Conservation (phyloP, 2,888 invertebrate species). For the Drosophila antonietae region DNA sequence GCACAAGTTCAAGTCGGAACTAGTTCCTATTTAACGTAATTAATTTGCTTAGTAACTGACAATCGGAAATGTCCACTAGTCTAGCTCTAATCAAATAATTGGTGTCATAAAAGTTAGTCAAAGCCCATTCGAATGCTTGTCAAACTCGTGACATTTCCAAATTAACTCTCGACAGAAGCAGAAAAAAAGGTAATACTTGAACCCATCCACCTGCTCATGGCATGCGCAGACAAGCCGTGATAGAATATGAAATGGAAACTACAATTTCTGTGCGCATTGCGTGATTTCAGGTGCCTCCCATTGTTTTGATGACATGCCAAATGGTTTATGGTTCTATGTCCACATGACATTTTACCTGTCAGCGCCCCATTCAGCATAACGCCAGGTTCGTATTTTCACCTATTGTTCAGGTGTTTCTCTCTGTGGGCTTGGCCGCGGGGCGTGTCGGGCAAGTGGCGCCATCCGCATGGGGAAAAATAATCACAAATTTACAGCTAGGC, state of each 20-base stretch:
- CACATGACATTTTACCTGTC: slow-evolving; percentile 59
- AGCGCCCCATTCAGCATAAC: slow-evolving; percentile 33
- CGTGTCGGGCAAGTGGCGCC: slow-evolving; percentile 18
- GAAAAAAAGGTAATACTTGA: slow-evolving; percentile 27
- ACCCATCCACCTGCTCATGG: slow-evolving; percentile 6
- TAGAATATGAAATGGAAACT: slow-evolving; percentile 27
- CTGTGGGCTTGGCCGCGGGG: neutral
- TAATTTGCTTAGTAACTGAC: slow-evolving; percentile 26
- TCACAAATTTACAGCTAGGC: slow-evolving; percentile 55
- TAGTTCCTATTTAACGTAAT: slow-evolving; percentile 17
- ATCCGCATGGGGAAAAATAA: slow-evolving; percentile 7
- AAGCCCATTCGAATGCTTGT: slow-evolving; percentile 62
- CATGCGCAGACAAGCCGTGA: neutral
- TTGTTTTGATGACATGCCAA: slow-evolving; percentile 72
- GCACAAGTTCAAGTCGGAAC: neutral
- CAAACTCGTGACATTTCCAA: slow-evolving; percentile 67
- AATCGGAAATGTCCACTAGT: slow-evolving; percentile 20
- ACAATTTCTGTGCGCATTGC: slow-evolving; percentile 52
- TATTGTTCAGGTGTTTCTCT: slow-evolving; percentile 18
- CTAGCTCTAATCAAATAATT: slow-evolving; percentile 58
- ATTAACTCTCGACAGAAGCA: slow-evolving; percentile 44
- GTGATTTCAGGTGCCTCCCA: slow-evolving; percentile 43
- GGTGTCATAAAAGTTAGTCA: slow-evolving; percentile 78
- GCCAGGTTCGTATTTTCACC: slow-evolving; percentile 53
- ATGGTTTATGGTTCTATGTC: slow-evolving; percentile 49